A percentile compares a stretch with the other conserved stretches of the same genome.
Evolutionary conservation across 2,113 vertebrate species (phyloP).

Genomic region (Phaethon lepturus): DNA sequence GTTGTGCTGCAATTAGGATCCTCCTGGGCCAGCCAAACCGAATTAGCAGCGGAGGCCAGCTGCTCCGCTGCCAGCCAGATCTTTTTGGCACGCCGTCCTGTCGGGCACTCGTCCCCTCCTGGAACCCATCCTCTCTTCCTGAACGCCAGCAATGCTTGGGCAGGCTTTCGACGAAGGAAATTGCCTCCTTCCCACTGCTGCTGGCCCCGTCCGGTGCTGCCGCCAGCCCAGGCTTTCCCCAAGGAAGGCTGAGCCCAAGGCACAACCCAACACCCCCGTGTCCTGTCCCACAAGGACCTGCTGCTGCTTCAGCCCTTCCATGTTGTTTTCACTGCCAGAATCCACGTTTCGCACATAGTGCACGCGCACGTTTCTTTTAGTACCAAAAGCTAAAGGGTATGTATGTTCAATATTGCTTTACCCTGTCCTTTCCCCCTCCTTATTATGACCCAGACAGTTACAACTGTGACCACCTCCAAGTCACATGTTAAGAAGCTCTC

Average conservation of each 20-base stretch:
- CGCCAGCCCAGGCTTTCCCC: neutral
- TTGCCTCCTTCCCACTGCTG: neutral
- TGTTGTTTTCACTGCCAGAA: neutral
- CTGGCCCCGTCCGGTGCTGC: neutral
- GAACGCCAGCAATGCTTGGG: neutral
- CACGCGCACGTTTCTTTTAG: neutral
- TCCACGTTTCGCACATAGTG: neutral
- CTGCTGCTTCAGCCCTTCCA: neutral
- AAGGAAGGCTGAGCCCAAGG: neutral
- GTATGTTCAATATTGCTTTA: neutral
- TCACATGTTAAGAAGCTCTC: slow-evolving; percentile 24
- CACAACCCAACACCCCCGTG: neutral
- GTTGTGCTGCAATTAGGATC: slow-evolving; percentile 74
- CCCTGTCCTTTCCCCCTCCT: neutral
- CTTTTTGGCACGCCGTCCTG: slow-evolving; percentile 65
- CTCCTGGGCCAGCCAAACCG: slow-evolving; percentile 73
- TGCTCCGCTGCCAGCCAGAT: slow-evolving; percentile 63
- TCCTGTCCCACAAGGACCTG: neutral
- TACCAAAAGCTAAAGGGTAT: neutral
- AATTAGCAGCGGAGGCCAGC: slow-evolving; percentile 62
- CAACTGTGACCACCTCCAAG: neutral
- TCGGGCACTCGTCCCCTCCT: slow-evolving; percentile 9
- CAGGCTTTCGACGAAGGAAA: neutral
- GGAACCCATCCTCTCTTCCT: slow-evolving; percentile 23
- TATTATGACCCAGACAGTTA: neutral